A percentile compares a stretch with the other conserved stretches of the same genome.
Evolutionary conservation across 1,140 invertebrate genomes (phyloP).

Genomic region (Ephestia elutella): DNA sequence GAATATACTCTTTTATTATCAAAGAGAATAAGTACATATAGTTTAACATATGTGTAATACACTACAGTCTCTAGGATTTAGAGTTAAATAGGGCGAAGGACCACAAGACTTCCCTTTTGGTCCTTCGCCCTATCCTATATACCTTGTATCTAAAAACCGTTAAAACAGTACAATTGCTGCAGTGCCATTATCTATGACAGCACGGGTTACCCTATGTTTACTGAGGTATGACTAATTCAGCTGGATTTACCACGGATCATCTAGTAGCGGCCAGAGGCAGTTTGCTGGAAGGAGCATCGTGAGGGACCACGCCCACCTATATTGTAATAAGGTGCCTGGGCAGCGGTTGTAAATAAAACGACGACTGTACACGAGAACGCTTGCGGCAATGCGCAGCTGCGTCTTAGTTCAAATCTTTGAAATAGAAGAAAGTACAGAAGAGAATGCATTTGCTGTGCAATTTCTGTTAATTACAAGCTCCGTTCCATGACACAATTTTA

Average conservation of each 20-base stretch:
- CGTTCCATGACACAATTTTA: no score
- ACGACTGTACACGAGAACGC: constrained; percentile 34
- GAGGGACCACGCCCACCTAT: constrained; percentile 36
- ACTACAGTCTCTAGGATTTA: no score
- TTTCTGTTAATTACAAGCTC: no score
- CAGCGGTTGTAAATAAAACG: constrained; percentile 28
- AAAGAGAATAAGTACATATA: no score
- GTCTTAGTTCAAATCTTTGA: constrained; percentile 21
- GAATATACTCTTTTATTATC: no score
- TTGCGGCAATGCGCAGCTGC: constrained; percentile 33
- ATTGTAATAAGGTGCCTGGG: constrained; percentile 1
- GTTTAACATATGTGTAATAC: no score
- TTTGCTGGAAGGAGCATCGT: constrained; percentile 29
- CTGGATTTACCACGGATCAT: neutral
- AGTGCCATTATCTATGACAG: neutral
- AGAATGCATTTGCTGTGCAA: neutral
- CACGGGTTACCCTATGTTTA: neutral
- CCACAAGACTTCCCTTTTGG: no score
- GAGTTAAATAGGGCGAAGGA: no score
- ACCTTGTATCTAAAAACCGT: no score
- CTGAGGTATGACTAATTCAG: neutral
- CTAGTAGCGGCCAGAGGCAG: constrained; percentile 27
- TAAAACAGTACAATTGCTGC: neutral
- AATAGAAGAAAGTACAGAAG: neutral
- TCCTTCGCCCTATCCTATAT: no score